phyloP scores from a whole-genome alignment of 2,888 invertebrate species.

The Lottia scabra region DNA sequence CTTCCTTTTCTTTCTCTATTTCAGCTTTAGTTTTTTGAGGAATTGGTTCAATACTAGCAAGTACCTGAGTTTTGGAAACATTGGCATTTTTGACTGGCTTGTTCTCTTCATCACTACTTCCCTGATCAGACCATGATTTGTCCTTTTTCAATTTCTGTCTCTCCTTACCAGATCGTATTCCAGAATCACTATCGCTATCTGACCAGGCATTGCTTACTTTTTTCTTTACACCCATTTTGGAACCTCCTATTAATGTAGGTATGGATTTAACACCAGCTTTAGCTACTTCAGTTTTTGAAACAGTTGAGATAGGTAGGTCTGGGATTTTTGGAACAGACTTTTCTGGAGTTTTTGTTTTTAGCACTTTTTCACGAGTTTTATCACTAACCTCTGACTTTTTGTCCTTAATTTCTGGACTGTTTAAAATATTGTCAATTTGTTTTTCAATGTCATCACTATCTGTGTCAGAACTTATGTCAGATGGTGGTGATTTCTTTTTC shows the following conservation, averaged over 20 bases:
- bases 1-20: conserved; percentile 12
- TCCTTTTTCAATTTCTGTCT: background rate
- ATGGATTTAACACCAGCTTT: background rate
- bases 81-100: conserved; percentile 11
- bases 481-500: too few species aligned
- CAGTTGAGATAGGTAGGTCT: background rate
- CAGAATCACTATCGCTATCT: background rate
- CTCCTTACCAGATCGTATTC: background rate
- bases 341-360: background rate
- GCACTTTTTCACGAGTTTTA: background rate
- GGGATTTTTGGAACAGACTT: background rate
- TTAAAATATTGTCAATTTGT: conserved; percentile 1
- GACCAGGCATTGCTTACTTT: background rate
- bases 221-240: background rate
- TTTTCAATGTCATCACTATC: background rate
- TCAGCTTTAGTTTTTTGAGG: background rate
- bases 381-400: background rate
- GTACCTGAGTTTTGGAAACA: background rate
- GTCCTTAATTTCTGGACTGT: background rate
- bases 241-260: background rate
- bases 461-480: background rate
- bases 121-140: conserved; percentile 15
- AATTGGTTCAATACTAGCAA: background rate
- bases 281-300: background rate
- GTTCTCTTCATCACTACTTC: conserved; percentile 18